phyloP scores from a whole-genome alignment of 2,888 invertebrate genomes.

The Leucoptera coffeella region DNA sequence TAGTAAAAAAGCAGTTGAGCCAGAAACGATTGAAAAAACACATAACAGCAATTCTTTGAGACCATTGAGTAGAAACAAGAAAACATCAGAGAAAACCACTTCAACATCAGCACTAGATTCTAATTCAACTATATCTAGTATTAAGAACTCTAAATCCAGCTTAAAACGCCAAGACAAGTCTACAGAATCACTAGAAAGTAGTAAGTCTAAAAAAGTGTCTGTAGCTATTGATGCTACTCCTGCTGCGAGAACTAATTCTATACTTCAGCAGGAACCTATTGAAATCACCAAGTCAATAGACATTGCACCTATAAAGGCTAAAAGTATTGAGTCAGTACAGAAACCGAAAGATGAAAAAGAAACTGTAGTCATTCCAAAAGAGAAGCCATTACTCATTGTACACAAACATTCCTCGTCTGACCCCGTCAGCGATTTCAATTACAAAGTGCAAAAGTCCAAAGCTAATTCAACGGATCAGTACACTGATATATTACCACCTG shows the following conservation, averaged over 20 bases:
- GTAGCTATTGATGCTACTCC: slow-evolving; percentile 77
- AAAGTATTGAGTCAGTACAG: slow-evolving; percentile 16
- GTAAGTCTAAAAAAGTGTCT: slow-evolving; percentile 62
- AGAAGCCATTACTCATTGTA: slow-evolving; percentile 42
- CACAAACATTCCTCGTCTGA: slow-evolving; percentile 65
- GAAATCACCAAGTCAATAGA: slow-evolving; percentile 65
- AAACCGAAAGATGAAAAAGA: slow-evolving; percentile 11
- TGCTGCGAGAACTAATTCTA: slow-evolving; percentile 63
- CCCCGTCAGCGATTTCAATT: slow-evolving; percentile 57
- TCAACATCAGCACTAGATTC: slow-evolving; percentile 41
- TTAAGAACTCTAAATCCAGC: slow-evolving; percentile 20
- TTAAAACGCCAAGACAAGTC: slow-evolving; percentile 25
- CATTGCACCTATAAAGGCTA: too few relatives aligned
- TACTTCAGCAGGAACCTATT: slow-evolving; percentile 70
- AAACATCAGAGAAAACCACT: slow-evolving; percentile 40
- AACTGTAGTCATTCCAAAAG: slow-evolving; percentile 19
- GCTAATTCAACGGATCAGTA: slow-evolving; percentile 15
- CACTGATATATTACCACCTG: slow-evolving; percentile 30
- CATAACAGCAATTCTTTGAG: too few relatives aligned
- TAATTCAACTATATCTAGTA: slow-evolving; percentile 30
- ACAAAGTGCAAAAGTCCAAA: slow-evolving; percentile 25
- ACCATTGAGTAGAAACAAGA: too few relatives aligned
- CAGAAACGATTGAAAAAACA: too few relatives aligned
- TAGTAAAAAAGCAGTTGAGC: too few relatives aligned
- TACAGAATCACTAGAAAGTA: slow-evolving; percentile 35